Percentiles rank a stretch among this genome's conserved stretches.
Evolutionary conservation across 1,140 invertebrate species (phyloP).

Genomic region (Drosophila carrolli): DNA sequence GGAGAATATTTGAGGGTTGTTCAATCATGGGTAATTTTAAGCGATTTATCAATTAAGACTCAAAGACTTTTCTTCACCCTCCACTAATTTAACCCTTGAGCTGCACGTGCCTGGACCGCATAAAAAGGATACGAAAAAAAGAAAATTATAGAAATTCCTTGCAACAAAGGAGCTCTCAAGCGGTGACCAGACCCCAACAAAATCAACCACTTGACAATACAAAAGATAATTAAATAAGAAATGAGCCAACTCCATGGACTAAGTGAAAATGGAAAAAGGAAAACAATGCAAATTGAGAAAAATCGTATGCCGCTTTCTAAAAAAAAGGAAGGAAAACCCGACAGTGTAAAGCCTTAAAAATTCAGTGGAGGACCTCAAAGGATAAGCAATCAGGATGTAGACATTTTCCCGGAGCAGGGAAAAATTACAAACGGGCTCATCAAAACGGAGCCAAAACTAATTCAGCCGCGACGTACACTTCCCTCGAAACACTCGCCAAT

Average conservation of each 20-base stretch:
- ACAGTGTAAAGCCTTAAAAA: conserved; percentile 71
- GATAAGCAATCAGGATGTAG: conserved; percentile 47
- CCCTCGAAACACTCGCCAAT: conserved; percentile 2
- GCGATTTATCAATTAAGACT: conserved; percentile 75
- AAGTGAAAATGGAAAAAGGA: conserved; percentile 58
- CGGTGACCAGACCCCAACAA: conserved; percentile 40
- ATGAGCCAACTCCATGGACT: conserved; percentile 66
- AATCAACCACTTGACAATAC: conserved; percentile 80
- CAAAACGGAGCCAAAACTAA: conserved; percentile 18
- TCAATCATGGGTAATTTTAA: conserved; percentile 34
- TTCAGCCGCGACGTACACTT: conserved; percentile 4
- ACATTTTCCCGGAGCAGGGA: conserved; percentile 12
- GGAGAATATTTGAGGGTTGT: conserved; percentile 7
- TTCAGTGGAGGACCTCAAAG: conserved; percentile 71
- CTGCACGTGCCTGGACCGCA: conserved; percentile 54
- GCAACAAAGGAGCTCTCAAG: conserved; percentile 38
- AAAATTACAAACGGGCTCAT: conserved; percentile 15
- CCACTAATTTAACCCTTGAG: conserved; percentile 45
- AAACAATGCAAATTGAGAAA: conserved; percentile 74
- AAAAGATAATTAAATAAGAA: conserved; percentile 81
- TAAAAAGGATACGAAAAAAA: conserved; percentile 29
- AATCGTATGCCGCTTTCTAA: conserved; percentile 30
- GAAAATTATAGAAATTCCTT: conserved; percentile 38
- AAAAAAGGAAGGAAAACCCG: conserved; percentile 26
- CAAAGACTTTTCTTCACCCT: conserved; percentile 37